Conservation (phyloP, 2,113 vertebrate genomes). For the Hippopotamus amphibius region DNA sequence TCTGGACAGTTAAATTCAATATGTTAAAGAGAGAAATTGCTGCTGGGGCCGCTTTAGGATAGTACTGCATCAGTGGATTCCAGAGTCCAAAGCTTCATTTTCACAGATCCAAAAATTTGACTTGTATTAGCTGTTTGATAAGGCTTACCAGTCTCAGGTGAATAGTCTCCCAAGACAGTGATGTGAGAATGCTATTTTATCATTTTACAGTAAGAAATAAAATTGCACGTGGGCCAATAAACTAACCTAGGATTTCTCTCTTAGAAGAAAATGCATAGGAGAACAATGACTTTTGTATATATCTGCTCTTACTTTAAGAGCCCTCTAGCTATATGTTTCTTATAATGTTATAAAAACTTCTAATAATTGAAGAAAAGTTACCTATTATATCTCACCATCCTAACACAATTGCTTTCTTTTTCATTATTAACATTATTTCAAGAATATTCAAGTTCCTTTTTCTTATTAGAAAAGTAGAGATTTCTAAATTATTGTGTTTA, state of each 20-base stretch:
- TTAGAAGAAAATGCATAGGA: conserved; percentile 43
- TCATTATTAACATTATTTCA: conserved; percentile 41
- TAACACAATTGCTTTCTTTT: background rate
- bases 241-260: background rate
- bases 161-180: background rate
- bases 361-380: background rate
- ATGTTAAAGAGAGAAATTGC: conserved; percentile 40
- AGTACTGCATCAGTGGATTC: background rate
- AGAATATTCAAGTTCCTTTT: conserved; percentile 14
- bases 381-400: background rate
- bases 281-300: background rate
- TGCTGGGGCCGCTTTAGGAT: background rate
- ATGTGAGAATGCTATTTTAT: conserved; percentile 30
- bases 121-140: background rate
- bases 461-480: background rate
- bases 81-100: conserved; percentile 30
- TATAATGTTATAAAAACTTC: conserved; percentile 6
- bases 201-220: conserved; percentile 41
- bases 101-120: conserved; percentile 16
- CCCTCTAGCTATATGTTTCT: conserved; percentile 37
- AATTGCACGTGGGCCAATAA: background rate
- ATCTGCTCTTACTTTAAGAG: background rate
- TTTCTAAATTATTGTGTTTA: conserved; percentile 36
- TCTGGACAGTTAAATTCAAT: conserved; percentile 50
- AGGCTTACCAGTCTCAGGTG: background rate